These are phyloP conservation scores for Dioctria rufipes DNA, from an alignment of 2,888 invertebrate genomes.

Conservation along the genomic window DNA sequence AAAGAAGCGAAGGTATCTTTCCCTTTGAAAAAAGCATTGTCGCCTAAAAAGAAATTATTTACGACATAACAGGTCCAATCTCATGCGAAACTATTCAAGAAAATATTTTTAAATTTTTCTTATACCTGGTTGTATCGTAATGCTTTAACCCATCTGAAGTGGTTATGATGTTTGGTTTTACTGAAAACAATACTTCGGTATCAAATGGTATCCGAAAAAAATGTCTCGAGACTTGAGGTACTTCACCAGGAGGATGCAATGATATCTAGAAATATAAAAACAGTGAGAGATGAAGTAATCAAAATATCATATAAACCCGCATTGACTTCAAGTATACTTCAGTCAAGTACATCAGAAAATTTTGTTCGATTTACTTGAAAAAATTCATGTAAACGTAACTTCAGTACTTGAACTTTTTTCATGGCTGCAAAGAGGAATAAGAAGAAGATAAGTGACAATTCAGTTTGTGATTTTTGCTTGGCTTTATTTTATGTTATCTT, in stretches of 20 bases:
- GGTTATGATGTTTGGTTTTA: constrained; percentile 80
- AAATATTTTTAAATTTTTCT: background rate
- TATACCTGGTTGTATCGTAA: constrained; percentile 72
- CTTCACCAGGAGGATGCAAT: constrained; percentile 77
- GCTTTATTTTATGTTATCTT: too few species aligned
- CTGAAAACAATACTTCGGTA: constrained; percentile 77
- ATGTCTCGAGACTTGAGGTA: constrained; percentile 76
- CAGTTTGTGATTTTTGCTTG: too few species aligned
- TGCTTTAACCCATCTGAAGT: constrained; percentile 75
- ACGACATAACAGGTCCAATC: background rate
- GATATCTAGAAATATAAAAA: constrained; percentile 69
- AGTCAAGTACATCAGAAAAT: too few species aligned
- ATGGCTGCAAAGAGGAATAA: too few species aligned
- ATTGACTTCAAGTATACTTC: too few species aligned
- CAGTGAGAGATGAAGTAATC: too few species aligned
- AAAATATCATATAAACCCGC: too few species aligned
- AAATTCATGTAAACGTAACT: too few species aligned
- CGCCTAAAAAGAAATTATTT: constrained; percentile 69
- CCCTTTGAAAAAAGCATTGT: constrained; percentile 80
- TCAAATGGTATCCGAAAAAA: constrained; percentile 77
- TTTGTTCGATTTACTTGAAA: too few species aligned
- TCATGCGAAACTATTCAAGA: background rate
- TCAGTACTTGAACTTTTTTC: too few species aligned
- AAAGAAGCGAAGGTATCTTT: constrained; percentile 77
- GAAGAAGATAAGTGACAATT: too few species aligned